phyloP scores from a whole-genome alignment of 2,113 vertebrate species.

The Pseudorectes ferrugineus region DNA sequence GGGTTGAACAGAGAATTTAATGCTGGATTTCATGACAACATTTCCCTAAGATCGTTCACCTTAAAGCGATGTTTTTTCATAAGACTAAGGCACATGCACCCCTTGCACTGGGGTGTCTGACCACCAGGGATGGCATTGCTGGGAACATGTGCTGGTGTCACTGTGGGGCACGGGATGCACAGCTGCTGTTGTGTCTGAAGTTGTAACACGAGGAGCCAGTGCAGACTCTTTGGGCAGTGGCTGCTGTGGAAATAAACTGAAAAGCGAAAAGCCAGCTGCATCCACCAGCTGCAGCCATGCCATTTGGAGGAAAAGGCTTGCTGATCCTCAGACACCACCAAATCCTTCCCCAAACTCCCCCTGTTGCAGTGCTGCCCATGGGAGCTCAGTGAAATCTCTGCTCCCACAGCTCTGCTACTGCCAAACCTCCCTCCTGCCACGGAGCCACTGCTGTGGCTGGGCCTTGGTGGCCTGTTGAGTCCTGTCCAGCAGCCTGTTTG shows the following conservation, averaged over 20 bases:
- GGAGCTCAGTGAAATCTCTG: neutral
- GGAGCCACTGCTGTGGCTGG: accelerated
- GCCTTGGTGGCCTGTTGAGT: neutral
- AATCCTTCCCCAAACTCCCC: neutral
- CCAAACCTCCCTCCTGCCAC: neutral
- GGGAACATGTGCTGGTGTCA: accelerated
- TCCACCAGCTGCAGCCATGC: neutral
- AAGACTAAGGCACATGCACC: accelerated
- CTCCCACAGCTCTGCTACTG: neutral
- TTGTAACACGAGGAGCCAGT: neutral
- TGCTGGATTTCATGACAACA: accelerated
- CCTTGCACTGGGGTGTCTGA: neutral
- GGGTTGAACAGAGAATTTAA: neutral
- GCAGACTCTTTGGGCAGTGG: neutral
- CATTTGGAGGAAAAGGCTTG: neutral
- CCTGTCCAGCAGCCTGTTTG: neutral
- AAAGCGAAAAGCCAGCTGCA: neutral
- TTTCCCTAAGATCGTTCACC: neutral
- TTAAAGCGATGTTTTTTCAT: neutral
- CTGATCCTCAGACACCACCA: neutral
- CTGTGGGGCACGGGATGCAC: neutral
- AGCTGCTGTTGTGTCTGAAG: neutral
- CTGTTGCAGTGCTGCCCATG: neutral
- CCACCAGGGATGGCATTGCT: neutral
- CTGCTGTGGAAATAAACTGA: neutral